Percentiles rank a stretch among this genome's conserved stretches.
phyloP scores from a whole-genome alignment of 2,797 vertebrate species.

The Gallinago stenura region DNA sequence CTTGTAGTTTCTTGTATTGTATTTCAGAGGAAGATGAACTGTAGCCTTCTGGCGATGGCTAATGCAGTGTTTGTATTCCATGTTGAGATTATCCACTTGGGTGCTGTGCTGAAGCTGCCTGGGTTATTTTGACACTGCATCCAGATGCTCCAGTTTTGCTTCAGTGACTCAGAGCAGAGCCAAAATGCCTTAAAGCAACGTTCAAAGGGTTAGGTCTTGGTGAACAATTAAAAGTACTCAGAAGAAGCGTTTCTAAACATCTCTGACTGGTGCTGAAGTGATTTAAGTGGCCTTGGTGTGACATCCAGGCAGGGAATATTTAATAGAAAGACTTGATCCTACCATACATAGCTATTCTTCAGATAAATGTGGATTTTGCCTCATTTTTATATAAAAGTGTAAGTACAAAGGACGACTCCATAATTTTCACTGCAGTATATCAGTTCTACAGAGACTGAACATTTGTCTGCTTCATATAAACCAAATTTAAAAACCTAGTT shows the following conservation, averaged over 20 bases:
- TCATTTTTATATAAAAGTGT: not conserved
- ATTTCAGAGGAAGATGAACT: conserved; percentile 49
- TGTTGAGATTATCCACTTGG: conserved; percentile 60
- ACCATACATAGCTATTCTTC: not conserved
- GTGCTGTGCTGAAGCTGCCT: conserved; percentile 48
- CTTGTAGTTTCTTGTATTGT: conserved; percentile 13
- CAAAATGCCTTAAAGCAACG: conserved; percentile 54
- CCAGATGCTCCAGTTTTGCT: conserved; percentile 77
- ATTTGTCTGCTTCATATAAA: not conserved
- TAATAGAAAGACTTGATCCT: not conserved
- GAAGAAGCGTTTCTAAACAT: conserved; percentile 31
- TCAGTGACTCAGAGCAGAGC: conserved; percentile 66
- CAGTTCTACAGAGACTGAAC: not conserved
- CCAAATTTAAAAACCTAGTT: not conserved
- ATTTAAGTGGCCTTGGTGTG: conserved; percentile 15
- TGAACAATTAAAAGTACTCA: conserved; percentile 37
- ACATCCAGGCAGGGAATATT: not conserved
- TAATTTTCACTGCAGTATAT: not conserved
- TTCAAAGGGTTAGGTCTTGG: conserved; percentile 36
- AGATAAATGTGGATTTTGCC: not conserved
- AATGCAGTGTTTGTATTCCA: conserved; percentile 65
- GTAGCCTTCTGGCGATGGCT: conserved; percentile 30
- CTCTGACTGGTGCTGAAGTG: conserved; percentile 36
- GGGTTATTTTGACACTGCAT: conserved; percentile 66
- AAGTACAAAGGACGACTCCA: not conserved